Conservation (phyloP, 1,140 invertebrate species). For the Procambarus clarkii region DNA sequence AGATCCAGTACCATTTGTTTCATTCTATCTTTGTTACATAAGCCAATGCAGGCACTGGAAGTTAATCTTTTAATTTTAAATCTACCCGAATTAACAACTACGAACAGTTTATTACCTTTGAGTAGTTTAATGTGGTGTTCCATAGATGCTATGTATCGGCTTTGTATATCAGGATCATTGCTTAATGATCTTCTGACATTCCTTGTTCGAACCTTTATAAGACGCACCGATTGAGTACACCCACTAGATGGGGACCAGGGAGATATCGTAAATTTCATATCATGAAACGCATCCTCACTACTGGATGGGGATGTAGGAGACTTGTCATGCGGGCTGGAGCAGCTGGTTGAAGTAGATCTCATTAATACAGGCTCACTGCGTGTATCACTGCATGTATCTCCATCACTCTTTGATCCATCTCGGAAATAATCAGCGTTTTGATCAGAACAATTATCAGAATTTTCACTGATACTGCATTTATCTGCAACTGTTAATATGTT, state of each 20-base stretch:
- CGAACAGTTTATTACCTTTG: conserved; percentile 37
- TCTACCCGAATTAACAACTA: too few relatives aligned
- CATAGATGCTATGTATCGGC: conserved; percentile 40
- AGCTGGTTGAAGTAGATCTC: not conserved
- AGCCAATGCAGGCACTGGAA: too few relatives aligned
- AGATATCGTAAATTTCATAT: conserved; percentile 25
- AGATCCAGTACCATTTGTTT: too few relatives aligned
- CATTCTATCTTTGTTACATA: too few relatives aligned
- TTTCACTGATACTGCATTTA: not conserved
- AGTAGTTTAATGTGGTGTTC: conserved; percentile 63
- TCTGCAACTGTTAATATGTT: not conserved
- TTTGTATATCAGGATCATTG: not conserved
- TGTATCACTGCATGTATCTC: not conserved
- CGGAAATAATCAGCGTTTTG: not conserved
- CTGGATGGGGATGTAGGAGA: not conserved
- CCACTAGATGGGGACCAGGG: not conserved
- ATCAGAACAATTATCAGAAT: conserved; percentile 2
- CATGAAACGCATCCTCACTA: not conserved
- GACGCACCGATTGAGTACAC: not conserved
- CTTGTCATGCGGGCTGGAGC: not conserved
- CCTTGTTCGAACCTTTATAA: not conserved
- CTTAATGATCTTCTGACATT: not conserved
- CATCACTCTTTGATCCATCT: not conserved
- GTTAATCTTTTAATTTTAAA: too few relatives aligned
- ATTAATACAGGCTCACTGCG: not conserved